Evolutionary conservation across 2,888 invertebrate species (phyloP).

Genomic region (Horisme vitalbata): DNA sequence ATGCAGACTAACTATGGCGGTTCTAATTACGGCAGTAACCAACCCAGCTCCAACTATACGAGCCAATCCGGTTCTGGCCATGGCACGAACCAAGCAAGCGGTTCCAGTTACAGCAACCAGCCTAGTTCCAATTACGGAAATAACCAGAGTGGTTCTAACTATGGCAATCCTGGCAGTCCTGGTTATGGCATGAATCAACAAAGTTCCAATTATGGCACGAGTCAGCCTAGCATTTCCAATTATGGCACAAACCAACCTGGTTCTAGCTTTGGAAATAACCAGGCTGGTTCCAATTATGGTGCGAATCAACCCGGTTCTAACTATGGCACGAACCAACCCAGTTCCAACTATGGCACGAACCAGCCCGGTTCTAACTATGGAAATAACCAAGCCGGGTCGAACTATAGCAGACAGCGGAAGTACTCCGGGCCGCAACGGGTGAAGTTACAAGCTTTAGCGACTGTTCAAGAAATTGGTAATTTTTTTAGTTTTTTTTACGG

Average conservation of each 20-base stretch:
- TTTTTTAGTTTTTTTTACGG: conserved; percentile 32
- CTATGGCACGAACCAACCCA: neutral
- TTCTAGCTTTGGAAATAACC: conserved; percentile 1
- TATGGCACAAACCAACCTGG: neutral
- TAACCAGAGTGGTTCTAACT: neutral
- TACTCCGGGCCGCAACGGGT: conserved; percentile 82
- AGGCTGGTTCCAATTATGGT: conserved; percentile 23
- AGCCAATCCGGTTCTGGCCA: neutral
- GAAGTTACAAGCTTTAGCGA: conserved; percentile 80
- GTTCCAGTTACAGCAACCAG: conserved; percentile 1
- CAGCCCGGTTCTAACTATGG: neutral
- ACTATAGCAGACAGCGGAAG: conserved; percentile 65
- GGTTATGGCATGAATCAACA: neutral
- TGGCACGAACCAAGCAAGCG: neutral
- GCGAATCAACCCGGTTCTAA: neutral
- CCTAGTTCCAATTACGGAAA: neutral
- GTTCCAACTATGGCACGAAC: neutral
- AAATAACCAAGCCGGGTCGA: neutral
- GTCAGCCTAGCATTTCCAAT: neutral
- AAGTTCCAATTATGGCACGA: neutral
- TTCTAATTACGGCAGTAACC: conserved; percentile 1
- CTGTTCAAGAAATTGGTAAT: conserved; percentile 91
- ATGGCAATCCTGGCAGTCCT: too few species aligned
- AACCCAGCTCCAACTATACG: neutral
- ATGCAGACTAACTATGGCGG: neutral